Evolutionary conservation across 2,888 invertebrate species (phyloP).

Genomic region (Epirrita christyi): DNA sequence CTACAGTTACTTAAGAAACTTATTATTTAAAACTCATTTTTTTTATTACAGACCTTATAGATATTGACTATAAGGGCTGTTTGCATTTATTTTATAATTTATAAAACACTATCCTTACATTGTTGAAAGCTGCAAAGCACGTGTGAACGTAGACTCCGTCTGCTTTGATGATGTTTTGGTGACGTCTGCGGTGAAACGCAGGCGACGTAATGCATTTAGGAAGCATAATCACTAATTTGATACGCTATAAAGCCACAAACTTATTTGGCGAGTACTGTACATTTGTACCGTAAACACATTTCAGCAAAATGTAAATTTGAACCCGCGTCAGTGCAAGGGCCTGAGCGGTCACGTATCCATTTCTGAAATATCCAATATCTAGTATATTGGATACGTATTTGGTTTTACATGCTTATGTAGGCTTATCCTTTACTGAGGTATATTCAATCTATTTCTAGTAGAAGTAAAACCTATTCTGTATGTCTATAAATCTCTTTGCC

Average conservation of each 20-base stretch:
- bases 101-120: too few species aligned
- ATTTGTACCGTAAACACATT: background rate
- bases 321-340: constrained; percentile 23
- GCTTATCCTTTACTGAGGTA: constrained; percentile 25
- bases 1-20: too few species aligned
- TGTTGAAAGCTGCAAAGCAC: too few species aligned
- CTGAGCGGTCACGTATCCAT: constrained; percentile 31
- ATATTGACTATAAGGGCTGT: too few species aligned
- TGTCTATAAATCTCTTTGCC: too few species aligned
- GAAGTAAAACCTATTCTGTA: constrained; percentile 11
- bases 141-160: too few species aligned
- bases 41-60: too few species aligned
- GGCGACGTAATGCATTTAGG: background rate
- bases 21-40: too few species aligned
- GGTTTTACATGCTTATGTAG: constrained; percentile 21
- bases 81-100: too few species aligned
- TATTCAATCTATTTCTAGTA: constrained; percentile 18
- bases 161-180: too few species aligned
- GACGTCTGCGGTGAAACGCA: background rate
- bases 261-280: background rate
- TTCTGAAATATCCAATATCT: constrained; percentile 29
- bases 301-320: constrained; percentile 48
- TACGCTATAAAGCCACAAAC: background rate
- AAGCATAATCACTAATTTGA: background rate
- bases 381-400: constrained; percentile 28